A percentile compares a stretch with the other conserved stretches of the same genome.
These are phyloP conservation scores for Anorthoa munda DNA, from an alignment of 2,888 invertebrate species.

Conservation along the genomic window DNA sequence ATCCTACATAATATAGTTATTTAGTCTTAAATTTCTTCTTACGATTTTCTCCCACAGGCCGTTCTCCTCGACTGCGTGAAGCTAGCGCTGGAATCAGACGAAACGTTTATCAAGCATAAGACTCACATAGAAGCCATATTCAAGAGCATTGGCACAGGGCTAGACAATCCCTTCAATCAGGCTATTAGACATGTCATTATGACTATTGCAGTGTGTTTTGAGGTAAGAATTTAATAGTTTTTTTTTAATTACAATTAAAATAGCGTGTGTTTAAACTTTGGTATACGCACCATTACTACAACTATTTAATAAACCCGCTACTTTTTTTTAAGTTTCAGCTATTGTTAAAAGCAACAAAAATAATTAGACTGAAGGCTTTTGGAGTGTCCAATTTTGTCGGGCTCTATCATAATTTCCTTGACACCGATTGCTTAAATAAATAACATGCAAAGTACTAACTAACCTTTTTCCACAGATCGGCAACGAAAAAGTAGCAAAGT, in stretches of 20 bases:
- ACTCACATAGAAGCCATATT: conserved; percentile 81
- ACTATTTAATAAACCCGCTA: too few species aligned
- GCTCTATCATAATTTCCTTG: neutral
- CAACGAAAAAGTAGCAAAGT: conserved; percentile 79
- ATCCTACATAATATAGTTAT: too few species aligned
- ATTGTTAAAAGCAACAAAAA: too few species aligned
- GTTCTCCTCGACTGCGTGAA: conserved; percentile 93
- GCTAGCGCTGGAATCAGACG: conserved; percentile 90
- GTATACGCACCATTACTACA: too few species aligned
- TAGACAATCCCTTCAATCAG: conserved; percentile 89
- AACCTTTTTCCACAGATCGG: conserved; percentile 77
- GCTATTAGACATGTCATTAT: conserved; percentile 90
- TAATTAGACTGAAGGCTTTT: too few species aligned
- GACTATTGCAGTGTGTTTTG: conserved; percentile 91
- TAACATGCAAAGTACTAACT: neutral
- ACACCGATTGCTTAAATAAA: too few species aligned
- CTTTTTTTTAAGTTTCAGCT: too few species aligned
- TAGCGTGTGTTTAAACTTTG: too few species aligned
- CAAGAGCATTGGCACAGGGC: conserved; percentile 84
- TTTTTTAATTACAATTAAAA: too few species aligned
- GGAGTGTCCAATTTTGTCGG: neutral
- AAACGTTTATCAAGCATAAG: conserved; percentile 81
- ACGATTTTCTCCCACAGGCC: conserved; percentile 73
- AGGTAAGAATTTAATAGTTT: conserved; percentile 76
- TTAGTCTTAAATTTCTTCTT: too few species aligned